Evolutionary conservation across 1,140 invertebrate genomes (phyloP).

Genomic region (Gonatopus flavifemur): DNA sequence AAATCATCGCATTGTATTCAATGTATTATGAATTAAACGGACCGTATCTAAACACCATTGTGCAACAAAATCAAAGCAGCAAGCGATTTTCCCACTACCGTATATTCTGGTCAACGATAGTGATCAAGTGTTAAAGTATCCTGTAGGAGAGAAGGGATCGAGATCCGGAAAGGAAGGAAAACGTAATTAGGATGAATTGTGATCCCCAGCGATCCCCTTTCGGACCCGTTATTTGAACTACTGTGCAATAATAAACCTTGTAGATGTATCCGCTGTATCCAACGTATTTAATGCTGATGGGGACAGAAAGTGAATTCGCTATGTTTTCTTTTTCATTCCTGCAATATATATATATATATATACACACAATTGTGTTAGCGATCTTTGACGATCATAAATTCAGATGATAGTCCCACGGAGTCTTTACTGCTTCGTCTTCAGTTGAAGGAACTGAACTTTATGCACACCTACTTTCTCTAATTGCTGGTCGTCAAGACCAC

Average conservation of each 20-base stretch:
- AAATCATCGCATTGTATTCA: too few species aligned
- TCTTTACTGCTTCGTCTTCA: conserved; percentile 12
- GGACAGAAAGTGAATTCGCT: too few species aligned
- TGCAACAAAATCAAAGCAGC: too few species aligned
- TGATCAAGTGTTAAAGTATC: conserved; percentile 44
- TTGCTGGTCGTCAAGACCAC: conserved; percentile 29
- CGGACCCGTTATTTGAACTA: too few species aligned
- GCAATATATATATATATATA: too few species aligned
- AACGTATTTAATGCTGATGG: too few species aligned
- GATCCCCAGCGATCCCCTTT: conserved; percentile 32
- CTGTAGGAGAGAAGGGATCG: conserved; percentile 34
- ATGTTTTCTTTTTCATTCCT: too few species aligned
- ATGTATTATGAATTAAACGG: too few species aligned
- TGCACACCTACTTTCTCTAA: conserved; percentile 34
- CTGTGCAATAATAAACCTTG: too few species aligned
- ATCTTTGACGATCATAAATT: conserved; percentile 17
- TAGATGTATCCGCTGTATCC: too few species aligned
- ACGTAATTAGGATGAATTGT: conserved; percentile 52
- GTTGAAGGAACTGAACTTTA: conserved; percentile 34
- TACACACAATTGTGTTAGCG: conserved; percentile 1
- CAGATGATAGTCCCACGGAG: neutral
- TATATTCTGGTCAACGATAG: conserved; percentile 43
- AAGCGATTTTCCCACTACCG: conserved; percentile 10
- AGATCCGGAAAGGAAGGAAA: conserved; percentile 46
- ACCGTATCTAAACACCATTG: too few species aligned